Base-by-base conservation (phyloP, 2,888 invertebrate genomes). In the Sturmia bella region DNA sequence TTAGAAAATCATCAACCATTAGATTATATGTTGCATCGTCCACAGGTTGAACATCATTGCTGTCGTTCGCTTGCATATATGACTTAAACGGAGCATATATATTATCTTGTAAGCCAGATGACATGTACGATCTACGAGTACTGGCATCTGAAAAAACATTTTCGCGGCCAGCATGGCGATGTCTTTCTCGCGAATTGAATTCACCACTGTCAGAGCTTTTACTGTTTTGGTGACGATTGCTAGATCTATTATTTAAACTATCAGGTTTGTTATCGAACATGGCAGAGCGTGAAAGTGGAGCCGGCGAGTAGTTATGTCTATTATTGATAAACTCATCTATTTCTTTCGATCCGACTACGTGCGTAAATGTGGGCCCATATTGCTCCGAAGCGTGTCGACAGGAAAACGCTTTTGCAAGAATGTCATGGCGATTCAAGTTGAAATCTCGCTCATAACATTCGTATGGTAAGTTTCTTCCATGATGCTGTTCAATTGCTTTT, bases 401-500 rank as follows among this genome's bases (percentile, higher is more conserved):
- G 85, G 93, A 93, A 86, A 92, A 93, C 37, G 96, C 93, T 91
- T 94, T 93, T 85, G 93, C 93, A 86, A 94, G 92, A 82, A 94
- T 92, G 59, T 90, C 89, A 56, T 92, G 91, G 74, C 93, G 94
- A 84, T 95, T 93, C 81, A 91, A 92, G 48, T 94, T 93, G 87
- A 93, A 96, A 27, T 93, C 92, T 82, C 93, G 93, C 85, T 93
- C 93, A 70, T 94, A 94, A 83, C 95, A 93, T 85, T 94, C 92
- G 84, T 94, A 92, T 1, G 96, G 95, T 70, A 92, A 92, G 87
- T 95, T 91, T 57, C 95, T 93, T 1, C 96, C 96, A 89, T 94
- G 95, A 87, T 93, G 94, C 88, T 93, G 93, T 90, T 96, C 95
- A 86, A 96, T 94, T 85, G 95, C 94, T 89, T 93, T 93, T 63